Percentiles rank a stretch among this genome's conserved stretches.
These are phyloP conservation scores for Tenthredo notha DNA, from an alignment of 2,888 invertebrate species.

Conservation along the genomic window DNA sequence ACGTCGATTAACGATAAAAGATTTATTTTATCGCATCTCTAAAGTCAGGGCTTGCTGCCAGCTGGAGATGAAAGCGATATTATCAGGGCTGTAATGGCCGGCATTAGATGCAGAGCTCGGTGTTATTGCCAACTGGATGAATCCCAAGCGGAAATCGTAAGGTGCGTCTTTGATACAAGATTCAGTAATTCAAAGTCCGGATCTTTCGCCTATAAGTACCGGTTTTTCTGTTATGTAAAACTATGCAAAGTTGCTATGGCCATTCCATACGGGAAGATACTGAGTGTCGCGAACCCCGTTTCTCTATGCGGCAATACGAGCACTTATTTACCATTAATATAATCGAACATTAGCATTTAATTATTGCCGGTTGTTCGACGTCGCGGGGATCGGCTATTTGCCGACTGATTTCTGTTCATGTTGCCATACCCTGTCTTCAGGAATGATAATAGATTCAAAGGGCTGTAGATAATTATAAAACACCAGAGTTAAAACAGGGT, in stretches of 20 bases:
- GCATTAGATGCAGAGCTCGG: not conserved
- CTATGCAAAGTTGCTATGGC: conserved; percentile 34
- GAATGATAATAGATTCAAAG: conserved; percentile 28
- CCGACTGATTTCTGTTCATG: not conserved
- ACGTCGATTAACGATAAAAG: conserved; percentile 14
- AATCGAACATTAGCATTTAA: conserved; percentile 50
- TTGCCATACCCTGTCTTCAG: conserved; percentile 26
- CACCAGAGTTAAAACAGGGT: not conserved
- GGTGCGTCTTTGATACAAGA: conserved; percentile 12
- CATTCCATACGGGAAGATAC: not conserved
- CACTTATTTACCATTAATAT: conserved; percentile 45
- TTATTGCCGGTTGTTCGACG: conserved; percentile 21
- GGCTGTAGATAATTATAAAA: not conserved
- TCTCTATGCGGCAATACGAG: conserved; percentile 29
- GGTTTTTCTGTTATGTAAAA: conserved; percentile 43
- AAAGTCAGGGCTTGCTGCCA: not conserved
- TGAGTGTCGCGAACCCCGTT: conserved; percentile 47
- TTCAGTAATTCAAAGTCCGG: conserved; percentile 14
- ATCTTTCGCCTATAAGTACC: conserved; percentile 25
- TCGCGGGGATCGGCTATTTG: conserved; percentile 17
- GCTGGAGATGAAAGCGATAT: not conserved
- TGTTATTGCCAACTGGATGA: conserved; percentile 33
- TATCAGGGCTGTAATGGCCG: not conserved
- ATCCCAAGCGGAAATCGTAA: conserved; percentile 32
- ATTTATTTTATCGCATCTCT: not conserved